A percentile compares a stretch with the other conserved stretches of the same genome.
Conservation (phyloP, 2,113 vertebrate genomes). For the Merops nubicus region DNA sequence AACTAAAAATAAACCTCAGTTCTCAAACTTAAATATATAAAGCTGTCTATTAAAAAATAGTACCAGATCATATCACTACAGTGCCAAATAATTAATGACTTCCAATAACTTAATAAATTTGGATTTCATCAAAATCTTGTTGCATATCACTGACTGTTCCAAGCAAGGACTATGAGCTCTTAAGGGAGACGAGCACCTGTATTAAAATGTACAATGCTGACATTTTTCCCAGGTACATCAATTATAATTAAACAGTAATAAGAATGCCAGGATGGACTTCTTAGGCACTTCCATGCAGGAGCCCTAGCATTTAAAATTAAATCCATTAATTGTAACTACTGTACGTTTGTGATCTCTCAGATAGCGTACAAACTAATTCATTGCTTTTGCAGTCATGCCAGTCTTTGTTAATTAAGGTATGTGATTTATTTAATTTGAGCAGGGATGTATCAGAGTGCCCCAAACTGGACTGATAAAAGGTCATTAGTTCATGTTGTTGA, state of each 20-base stretch:
- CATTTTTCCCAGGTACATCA: constrained; percentile 70
- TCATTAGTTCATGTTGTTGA: background rate
- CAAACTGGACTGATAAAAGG: constrained; percentile 47
- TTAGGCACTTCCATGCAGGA: constrained; percentile 40
- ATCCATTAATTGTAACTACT: constrained; percentile 73
- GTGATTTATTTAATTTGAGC: constrained; percentile 64
- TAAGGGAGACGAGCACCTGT: constrained; percentile 22
- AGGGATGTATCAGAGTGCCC: background rate
- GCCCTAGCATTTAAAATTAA: constrained; percentile 63
- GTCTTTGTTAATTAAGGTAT: constrained; percentile 60
- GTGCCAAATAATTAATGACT: constrained; percentile 76
- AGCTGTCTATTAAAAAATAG: constrained; percentile 58
- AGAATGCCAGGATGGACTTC: constrained; percentile 66
- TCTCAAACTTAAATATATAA: constrained; percentile 67
- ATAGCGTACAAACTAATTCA: constrained; percentile 58
- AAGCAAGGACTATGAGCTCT: background rate
- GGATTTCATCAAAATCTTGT: constrained; percentile 70
- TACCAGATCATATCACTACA: constrained; percentile 44
- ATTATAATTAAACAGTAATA: constrained; percentile 75
- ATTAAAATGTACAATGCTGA: constrained; percentile 36
- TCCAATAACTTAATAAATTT: constrained; percentile 77
- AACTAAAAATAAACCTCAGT: constrained; percentile 22
- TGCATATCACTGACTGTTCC: constrained; percentile 21
- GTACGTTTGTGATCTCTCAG: constrained; percentile 55
- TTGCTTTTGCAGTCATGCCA: constrained; percentile 47